A percentile compares a stretch with the other conserved stretches of the same genome.
These are phyloP conservation scores for Lithobates pipiens DNA, from an alignment of 2,797 vertebrate species.

Conservation along the genomic window DNA sequence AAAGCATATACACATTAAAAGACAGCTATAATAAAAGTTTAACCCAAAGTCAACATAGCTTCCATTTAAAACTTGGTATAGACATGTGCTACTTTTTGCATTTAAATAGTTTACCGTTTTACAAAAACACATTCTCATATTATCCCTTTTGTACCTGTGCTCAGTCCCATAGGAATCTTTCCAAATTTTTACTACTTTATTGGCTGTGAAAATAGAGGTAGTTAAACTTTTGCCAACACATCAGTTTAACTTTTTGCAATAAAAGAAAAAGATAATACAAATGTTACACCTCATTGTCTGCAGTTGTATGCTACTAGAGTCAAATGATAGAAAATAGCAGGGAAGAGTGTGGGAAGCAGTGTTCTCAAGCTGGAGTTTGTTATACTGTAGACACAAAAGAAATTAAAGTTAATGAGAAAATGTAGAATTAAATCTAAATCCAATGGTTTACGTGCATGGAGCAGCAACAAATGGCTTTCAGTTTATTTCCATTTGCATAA, in stretches of 20 bases:
- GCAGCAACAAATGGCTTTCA: neutral
- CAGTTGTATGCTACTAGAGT: neutral
- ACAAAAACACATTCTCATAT: too few relatives aligned
- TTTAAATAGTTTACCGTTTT: too few relatives aligned
- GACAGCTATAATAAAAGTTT: too few relatives aligned
- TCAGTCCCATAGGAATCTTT: too few relatives aligned
- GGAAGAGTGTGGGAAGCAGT: neutral
- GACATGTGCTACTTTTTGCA: too few relatives aligned
- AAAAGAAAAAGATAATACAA: neutral
- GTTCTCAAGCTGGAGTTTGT: neutral
- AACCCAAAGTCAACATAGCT: too few relatives aligned
- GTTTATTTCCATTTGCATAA: neutral
- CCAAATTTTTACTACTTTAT: neutral
- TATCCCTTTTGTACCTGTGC: too few relatives aligned
- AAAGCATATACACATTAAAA: too few relatives aligned
- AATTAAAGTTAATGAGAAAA: constrained; percentile 15
- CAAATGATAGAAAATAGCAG: neutral
- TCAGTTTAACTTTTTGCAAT: constrained; percentile 2
- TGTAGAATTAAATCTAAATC: neutral
- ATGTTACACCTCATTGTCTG: constrained; percentile 7
- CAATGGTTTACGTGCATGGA: neutral
- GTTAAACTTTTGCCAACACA: constrained; percentile 2
- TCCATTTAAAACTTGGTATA: too few relatives aligned
- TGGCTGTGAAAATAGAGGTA: neutral
- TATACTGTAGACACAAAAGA: neutral